Conservation (phyloP, 1,140 invertebrate species). For the Drosophila lacertosa region DNA sequence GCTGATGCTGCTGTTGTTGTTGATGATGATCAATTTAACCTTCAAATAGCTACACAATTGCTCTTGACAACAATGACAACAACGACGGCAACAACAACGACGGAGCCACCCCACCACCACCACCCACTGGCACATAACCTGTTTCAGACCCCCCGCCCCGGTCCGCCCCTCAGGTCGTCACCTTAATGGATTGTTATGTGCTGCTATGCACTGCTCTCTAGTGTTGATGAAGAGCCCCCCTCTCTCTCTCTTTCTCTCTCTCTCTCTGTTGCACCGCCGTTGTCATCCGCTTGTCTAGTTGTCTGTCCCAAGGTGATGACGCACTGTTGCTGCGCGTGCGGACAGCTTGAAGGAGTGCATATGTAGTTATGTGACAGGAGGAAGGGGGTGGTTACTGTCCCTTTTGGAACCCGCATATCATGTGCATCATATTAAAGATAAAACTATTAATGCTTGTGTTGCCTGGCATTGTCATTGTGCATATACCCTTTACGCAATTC, state of each 20-base stretch:
- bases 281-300: constrained; percentile 16
- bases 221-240: constrained; percentile 43
- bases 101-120: not conserved
- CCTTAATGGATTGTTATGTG: constrained; percentile 26
- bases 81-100: constrained; percentile 14
- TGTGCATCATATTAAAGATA: constrained; percentile 12
- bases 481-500: not conserved
- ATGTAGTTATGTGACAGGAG: not conserved
- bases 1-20: constrained; percentile 23
- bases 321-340: constrained; percentile 29
- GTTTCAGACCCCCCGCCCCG: constrained; percentile 7
- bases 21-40: constrained; percentile 74
- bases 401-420: constrained; percentile 28
- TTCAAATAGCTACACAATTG: constrained; percentile 62
- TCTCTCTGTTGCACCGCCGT: not conserved
- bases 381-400: not conserved
- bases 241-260: not conserved
- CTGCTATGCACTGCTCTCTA: constrained; percentile 36
- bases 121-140: constrained; percentile 18
- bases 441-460: constrained; percentile 4
- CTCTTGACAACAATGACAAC: constrained; percentile 42
- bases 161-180: not conserved
- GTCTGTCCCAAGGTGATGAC: constrained; percentile 45
- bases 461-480: too few species aligned
- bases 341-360: not conserved